Conservation (phyloP, 1,140 invertebrate genomes). For the Penaeus chinensis region DNA sequence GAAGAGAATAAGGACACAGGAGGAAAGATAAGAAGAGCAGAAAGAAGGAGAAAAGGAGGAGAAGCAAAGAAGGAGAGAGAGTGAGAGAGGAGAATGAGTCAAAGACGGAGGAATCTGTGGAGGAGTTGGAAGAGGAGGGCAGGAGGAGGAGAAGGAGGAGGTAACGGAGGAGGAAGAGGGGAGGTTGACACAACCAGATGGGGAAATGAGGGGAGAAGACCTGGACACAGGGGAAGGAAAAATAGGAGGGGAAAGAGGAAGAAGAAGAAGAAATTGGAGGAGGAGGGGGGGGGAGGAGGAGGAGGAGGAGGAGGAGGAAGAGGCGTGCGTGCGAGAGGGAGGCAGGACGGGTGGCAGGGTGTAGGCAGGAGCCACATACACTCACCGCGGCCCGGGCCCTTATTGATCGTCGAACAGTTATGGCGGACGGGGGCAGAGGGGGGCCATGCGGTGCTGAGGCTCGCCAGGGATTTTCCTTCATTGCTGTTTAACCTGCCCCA, state of each 20-base stretch:
- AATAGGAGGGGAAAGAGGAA: conserved; percentile 16
- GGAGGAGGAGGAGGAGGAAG: conserved; percentile 29
- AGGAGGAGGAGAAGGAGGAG: conserved; percentile 29
- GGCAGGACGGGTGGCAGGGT: conserved; percentile 19
- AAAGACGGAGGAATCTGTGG: neutral
- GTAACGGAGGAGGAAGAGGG: neutral
- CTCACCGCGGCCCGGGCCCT: conserved; percentile 32
- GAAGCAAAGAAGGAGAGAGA: neutral
- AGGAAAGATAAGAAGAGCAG: neutral
- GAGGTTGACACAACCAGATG: neutral
- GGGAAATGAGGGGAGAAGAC: neutral
- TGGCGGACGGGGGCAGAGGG: conserved; percentile 54
- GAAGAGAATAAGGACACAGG: neutral
- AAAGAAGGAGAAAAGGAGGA: neutral
- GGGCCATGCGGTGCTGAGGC: conserved; percentile 43
- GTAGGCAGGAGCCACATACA: neutral
- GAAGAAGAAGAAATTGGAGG: neutral
- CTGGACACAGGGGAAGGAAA: conserved; percentile 1
- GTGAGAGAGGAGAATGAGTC: conserved; percentile 6
- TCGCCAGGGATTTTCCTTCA: conserved; percentile 44
- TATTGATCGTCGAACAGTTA: conserved; percentile 42
- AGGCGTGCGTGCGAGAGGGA: conserved; percentile 17
- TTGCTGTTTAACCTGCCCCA: conserved; percentile 53
- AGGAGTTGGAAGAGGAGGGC: conserved; percentile 11
- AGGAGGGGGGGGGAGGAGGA: conserved; percentile 13